These are phyloP conservation scores for Dermochelys coriacea DNA, from an alignment of 2,797 vertebrate species.

Conservation along the genomic window DNA sequence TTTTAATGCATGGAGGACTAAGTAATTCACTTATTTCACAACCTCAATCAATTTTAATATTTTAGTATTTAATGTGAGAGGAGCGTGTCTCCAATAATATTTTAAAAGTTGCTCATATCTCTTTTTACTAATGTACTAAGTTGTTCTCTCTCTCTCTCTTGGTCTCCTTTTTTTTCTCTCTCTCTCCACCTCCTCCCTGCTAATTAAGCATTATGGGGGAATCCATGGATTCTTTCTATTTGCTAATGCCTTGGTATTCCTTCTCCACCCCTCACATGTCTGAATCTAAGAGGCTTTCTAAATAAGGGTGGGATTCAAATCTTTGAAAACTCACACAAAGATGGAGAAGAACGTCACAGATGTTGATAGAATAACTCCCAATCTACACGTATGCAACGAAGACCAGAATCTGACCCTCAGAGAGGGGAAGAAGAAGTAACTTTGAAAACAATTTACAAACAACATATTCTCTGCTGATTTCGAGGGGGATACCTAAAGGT, in stretches of 20 bases:
- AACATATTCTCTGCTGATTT: background rate
- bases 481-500: background rate
- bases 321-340: background rate
- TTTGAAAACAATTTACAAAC: background rate
- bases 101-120: slow-evolving; percentile 66
- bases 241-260: background rate
- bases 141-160: slow-evolving; percentile 17
- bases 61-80: slow-evolving; percentile 77
- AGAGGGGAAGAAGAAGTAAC: background rate
- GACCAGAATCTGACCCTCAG: background rate
- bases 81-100: slow-evolving; percentile 60
- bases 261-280: background rate
- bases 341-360: background rate
- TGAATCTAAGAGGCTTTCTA: background rate
- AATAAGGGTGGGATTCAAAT: background rate
- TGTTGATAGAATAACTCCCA: background rate
- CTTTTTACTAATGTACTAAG: slow-evolving; percentile 45
- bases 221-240: background rate
- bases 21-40: slow-evolving; percentile 79
- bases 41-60: slow-evolving; percentile 83
- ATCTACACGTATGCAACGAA: background rate
- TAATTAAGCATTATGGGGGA: background rate
- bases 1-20: slow-evolving; percentile 79
- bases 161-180: background rate
- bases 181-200: background rate